Base-by-base conservation (phyloP, 1,140 invertebrate genomes). In the Rhizoglyphus robini region DNA sequence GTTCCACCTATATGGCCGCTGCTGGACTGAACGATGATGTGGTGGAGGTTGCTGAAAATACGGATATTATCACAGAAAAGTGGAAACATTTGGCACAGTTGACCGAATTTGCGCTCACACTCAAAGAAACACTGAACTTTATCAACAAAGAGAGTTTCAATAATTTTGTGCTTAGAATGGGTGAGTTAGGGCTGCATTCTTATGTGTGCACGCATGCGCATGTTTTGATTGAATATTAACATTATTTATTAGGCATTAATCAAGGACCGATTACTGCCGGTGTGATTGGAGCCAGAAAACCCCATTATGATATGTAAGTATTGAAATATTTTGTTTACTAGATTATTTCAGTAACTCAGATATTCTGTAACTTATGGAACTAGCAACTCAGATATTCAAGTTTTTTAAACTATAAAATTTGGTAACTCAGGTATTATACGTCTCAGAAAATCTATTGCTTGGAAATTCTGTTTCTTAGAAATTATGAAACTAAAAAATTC, bases 1-100 rank as follows among this genome's bases (percentile, higher is more conserved):
- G 92, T 30, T 93, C 91, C 1, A 96, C 92, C 0, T 97, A 96
- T 73, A 97, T 97, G 94, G 92, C 91, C 46, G 92, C 93, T 0
- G 91, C 90, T 69, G 94, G 93, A 46, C 80, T 94, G 68, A 89
- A 87, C 72, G 81, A 85, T 38, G 80, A 83, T 20, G 80, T 81
- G 72, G 79, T 82, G 48, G 71, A 76, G 1, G 60, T 71, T 1
- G 72, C 76, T 47, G 71, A 86, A 81, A 79, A 81, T 3, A 67
- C 70, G 59, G 85, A 86, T 72, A 80, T 84, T 1, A 79, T 84
- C 1, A 78, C 81, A 67, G 81, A 85, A 18, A 80, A 86, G 48
- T 95, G 91, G 91, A 82, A 81, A 0, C 90, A 94, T 75, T 77
- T 95, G 38, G 83, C 84, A 0, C 80, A 85, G 1, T 79, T 95